Base-by-base conservation (phyloP, 2,113 vertebrate species). In the Aegithalos caudatus region DNA sequence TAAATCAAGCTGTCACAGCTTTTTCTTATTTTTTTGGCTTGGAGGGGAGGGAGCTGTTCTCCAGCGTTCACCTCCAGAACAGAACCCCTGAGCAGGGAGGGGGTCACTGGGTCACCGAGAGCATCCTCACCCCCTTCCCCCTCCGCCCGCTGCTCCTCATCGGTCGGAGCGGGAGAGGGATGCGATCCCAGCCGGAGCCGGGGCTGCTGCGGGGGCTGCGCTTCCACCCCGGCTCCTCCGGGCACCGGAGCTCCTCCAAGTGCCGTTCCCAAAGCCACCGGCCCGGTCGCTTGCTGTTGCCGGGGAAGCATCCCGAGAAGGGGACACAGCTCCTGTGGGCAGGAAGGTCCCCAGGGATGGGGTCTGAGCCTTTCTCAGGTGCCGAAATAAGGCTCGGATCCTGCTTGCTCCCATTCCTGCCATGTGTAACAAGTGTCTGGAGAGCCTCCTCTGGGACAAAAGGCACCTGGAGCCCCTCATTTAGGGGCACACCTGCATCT, bases 1-100 rank as follows among this genome's bases (percentile, higher is more conserved):
- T 97, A 93, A 69, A 82, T 96, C 95, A 95, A 94, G 94, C 93
- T 94, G 95, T 91, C 87, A 94, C 56, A 3, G 87, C 16, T 72
- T 18, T 58, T 58, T 37, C 11, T 57, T 33, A 22, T 76, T 77
- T 74, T 70, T 81, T 73, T 54, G 62, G 76, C 50, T 86, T 54
- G 37, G 45, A n/a, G 64, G 40, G 24, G 21, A 61, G 23, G 33
- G 44, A 77, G 35, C 35, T 73, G 83, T 50, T 91, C 86, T 77
- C 62, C 85, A 84, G 54, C 5, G 1, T 14, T 93, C 56, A 53
- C 58, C 51, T 90, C 54, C 64, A 23, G 45, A 82, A 16, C 11
- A 69, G 62, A 64, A 71, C 11, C 21, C 47, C 51, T 22, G 12
- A 38, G 67, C 6, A 1, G n/a, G 27, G 47, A 81, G 70, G 1